Base-by-base conservation (phyloP, 1,140 invertebrate species). In the Brachionus plicatilis region DNA sequence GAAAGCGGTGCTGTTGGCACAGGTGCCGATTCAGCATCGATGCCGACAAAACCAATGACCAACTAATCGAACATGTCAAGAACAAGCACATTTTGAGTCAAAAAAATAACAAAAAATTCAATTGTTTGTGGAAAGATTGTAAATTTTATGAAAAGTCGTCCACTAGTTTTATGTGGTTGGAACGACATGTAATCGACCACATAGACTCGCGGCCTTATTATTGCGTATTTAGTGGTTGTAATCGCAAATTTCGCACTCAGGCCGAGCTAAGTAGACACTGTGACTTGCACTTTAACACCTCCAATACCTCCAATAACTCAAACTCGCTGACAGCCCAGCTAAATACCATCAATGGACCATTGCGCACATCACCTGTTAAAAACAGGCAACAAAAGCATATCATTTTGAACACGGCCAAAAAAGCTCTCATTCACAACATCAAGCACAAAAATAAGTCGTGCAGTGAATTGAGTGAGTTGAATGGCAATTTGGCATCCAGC, bases 201-300 rank as follows among this genome's bases (percentile, higher is more conserved):
- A 94, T 94, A 84, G 95, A 95, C 37, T 88, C 90, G 86, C 97
- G 97, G 88, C 95, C 95, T 29, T 97, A 95, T 90, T 93, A 94
- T 86, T 98, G 96, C 90, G 97, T 97, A 88, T 94, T 98, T 85
- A 95, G 95, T 86, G 93, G 94, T 79, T 98, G 96, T 89, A 94
- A 94, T 50, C 92, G 94, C 87, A 92, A 95, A 87, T 98, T 98
- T 88, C 94, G 94, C 86, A 94, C 95, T 85, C 95, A 96, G 93
- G 94, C 92, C 85, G 92, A 94, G 66, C 90, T 97, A 82, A 94
- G 96, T 88, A 92, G 95, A 86, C 96, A 98, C 87, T 95, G 97
- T 11, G 97, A 98, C 90, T 92, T 93, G 86, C 96, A 98, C 88
- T 97, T 97, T 89, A 94, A 90, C 92, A 89, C 91, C 91, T 50